Percentiles rank a stretch among this genome's conserved stretches.
These are phyloP conservation scores for Litoditis marina DNA, from an alignment of 2,888 invertebrate genomes.

Conservation along the genomic window DNA sequence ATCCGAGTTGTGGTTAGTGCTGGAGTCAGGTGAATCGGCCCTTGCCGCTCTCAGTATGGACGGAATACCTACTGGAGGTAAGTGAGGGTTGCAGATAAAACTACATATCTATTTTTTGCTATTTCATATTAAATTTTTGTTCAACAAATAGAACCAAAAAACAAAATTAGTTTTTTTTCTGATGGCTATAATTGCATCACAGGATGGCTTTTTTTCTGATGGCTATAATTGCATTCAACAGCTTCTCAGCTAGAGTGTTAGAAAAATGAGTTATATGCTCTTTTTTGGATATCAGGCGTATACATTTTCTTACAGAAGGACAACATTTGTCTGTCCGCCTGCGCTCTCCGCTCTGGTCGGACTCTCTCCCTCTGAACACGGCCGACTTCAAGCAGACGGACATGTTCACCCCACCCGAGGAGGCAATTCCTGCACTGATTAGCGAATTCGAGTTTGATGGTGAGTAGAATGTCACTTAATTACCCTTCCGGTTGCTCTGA, in stretches of 20 bases:
- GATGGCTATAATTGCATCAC: no score
- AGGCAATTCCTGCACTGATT: slow-evolving; percentile 16
- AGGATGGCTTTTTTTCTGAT: no score
- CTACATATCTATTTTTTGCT: no score
- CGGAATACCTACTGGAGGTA: slow-evolving; percentile 40
- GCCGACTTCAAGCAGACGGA: slow-evolving; percentile 17
- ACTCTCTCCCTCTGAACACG: slow-evolving; percentile 23
- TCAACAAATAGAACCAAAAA: not conserved
- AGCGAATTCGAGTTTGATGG: slow-evolving; percentile 35
- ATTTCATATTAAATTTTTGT: not conserved
- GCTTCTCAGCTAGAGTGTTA: no score
- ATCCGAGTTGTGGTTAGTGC: slow-evolving; percentile 85
- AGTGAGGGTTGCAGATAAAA: no score
- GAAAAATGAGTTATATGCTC: no score
- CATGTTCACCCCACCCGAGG: slow-evolving; percentile 14
- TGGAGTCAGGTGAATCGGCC: slow-evolving; percentile 83
- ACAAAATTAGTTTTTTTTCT: not conserved
- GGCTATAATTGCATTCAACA: no score
- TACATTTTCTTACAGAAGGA: slow-evolving; percentile 5
- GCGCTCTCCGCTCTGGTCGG: slow-evolving; percentile 42
- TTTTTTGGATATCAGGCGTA: not conserved
- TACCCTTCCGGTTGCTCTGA: not conserved
- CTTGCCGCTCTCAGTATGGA: slow-evolving; percentile 67
- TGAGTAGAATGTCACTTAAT: not conserved
- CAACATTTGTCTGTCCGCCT: slow-evolving; percentile 39